Evolutionary conservation across 2,113 vertebrate genomes (phyloP).

Genomic region (Antennarius striatus): DNA sequence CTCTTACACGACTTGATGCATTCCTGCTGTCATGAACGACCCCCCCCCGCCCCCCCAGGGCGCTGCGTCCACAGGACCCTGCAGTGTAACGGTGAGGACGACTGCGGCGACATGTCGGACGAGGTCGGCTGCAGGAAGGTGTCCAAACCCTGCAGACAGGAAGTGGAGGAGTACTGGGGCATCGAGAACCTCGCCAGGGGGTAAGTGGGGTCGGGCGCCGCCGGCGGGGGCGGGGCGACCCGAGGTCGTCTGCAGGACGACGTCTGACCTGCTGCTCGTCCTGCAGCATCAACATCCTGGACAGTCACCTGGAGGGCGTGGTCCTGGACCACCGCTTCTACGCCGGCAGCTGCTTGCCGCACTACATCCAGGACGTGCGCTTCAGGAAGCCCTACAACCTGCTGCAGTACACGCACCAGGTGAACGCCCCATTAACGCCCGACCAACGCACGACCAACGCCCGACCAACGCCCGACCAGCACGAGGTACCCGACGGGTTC

Average conservation of each 20-base stretch:
- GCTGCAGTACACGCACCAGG: conserved; percentile 87
- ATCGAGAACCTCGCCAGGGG: conserved; percentile 90
- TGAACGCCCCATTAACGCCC: conserved; percentile 32
- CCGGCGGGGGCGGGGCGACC: background rate
- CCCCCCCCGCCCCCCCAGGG: conserved; percentile 66
- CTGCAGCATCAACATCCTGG: conserved; percentile 87
- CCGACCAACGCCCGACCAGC: background rate
- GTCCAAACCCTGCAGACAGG: conserved; percentile 80
- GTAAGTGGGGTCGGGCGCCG: conserved; percentile 71
- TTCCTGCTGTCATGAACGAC: too few species aligned
- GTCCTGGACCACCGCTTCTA: conserved; percentile 94
- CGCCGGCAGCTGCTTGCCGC: conserved; percentile 85
- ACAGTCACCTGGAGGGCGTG: conserved; percentile 84
- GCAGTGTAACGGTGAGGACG: conserved; percentile 91
- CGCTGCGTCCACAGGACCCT: conserved; percentile 86
- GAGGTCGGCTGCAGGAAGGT: conserved; percentile 84
- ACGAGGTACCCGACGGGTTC: background rate
- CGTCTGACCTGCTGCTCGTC: background rate
- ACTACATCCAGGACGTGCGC: conserved; percentile 83
- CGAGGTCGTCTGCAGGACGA: background rate
- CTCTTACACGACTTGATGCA: too few species aligned
- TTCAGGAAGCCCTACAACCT: conserved; percentile 94
- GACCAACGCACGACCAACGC: too few species aligned
- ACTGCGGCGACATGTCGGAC: conserved; percentile 92
- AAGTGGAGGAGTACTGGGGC: conserved; percentile 88